phyloP scores from a whole-genome alignment of 2,113 vertebrate genomes.

The Mugil cephalus region DNA sequence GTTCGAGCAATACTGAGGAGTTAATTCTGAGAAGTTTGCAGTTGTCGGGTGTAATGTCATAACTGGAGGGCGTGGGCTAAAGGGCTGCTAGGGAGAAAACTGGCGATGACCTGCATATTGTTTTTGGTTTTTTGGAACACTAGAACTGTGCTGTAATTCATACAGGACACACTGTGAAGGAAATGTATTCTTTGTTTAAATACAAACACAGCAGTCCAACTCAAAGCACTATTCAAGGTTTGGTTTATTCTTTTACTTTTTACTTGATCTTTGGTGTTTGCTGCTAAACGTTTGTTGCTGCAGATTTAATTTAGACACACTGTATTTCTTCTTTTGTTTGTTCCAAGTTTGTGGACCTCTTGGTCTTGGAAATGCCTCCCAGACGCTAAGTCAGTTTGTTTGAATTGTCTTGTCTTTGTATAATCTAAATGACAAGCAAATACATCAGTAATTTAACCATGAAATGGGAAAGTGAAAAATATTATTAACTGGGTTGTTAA shows the following conservation, averaged over 20 bases:
- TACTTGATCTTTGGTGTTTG: background rate
- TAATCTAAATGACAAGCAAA: background rate
- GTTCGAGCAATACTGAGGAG: conserved; percentile 51
- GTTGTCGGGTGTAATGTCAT: conserved; percentile 17
- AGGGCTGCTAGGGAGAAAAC: conserved; percentile 24
- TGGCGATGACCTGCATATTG: conserved; percentile 16
- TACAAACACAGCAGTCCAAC: background rate
- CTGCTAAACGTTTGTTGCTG: background rate
- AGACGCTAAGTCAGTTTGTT: background rate
- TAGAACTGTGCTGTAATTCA: background rate
- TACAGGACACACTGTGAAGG: background rate
- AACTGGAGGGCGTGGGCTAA: conserved; percentile 43
- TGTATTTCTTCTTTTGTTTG: background rate
- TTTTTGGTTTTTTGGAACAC: conserved; percentile 33
- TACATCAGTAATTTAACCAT: background rate
- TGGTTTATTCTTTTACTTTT: background rate
- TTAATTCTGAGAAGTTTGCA: conserved; percentile 65
- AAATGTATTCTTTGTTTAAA: background rate
- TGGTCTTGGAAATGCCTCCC: background rate
- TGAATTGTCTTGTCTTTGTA: background rate
- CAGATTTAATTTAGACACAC: background rate
- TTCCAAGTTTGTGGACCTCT: background rate
- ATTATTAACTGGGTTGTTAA: too few species aligned
- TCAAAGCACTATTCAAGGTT: background rate
- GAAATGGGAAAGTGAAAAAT: background rate